Percentiles rank a stretch among this genome's conserved stretches.
Evolutionary conservation across 2,888 invertebrate genomes (phyloP).

Genomic region (Tribolium freemani): DNA sequence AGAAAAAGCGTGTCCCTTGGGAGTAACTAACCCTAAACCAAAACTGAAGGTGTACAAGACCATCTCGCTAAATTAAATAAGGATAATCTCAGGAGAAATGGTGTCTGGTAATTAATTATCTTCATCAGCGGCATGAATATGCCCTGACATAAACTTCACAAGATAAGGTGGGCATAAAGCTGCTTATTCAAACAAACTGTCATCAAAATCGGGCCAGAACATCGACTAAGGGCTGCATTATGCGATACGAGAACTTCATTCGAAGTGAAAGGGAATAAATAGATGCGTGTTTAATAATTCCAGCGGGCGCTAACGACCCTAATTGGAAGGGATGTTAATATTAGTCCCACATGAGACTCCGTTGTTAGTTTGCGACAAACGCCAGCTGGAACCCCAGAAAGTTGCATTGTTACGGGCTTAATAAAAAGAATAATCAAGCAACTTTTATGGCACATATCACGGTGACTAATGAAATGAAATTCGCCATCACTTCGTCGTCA

Average conservation of each 20-base stretch:
- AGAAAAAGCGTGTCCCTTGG: background rate
- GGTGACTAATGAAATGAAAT: conserved; percentile 2
- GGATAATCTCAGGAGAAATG: conserved; percentile 11
- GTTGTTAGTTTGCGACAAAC: background rate
- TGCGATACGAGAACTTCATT: conserved; percentile 14
- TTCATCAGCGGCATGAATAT: conserved; percentile 26
- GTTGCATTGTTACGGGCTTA: background rate
- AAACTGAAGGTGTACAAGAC: background rate
- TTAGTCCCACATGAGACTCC: conserved; percentile 18
- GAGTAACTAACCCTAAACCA: background rate
- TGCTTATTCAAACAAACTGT: conserved; percentile 33
- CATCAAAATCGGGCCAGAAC: conserved; percentile 18
- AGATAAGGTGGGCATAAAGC: conserved; percentile 24
- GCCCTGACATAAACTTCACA: conserved; percentile 16
- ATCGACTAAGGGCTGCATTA: conserved; percentile 11
- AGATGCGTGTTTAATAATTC: conserved; percentile 24
- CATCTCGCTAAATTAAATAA: conserved; percentile 6
- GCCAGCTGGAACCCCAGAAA: conserved; percentile 5
- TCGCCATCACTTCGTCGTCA: background rate
- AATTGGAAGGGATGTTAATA: conserved; percentile 20
- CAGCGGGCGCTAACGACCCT: conserved; percentile 15
- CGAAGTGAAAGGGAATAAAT: conserved; percentile 22
- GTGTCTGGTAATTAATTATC: conserved; percentile 33
- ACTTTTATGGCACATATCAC: background rate
- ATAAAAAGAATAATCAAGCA: conserved; percentile 13